These are phyloP conservation scores for Rhinophrynus dorsalis DNA, from an alignment of 2,797 vertebrate species.

Conservation along the genomic window DNA sequence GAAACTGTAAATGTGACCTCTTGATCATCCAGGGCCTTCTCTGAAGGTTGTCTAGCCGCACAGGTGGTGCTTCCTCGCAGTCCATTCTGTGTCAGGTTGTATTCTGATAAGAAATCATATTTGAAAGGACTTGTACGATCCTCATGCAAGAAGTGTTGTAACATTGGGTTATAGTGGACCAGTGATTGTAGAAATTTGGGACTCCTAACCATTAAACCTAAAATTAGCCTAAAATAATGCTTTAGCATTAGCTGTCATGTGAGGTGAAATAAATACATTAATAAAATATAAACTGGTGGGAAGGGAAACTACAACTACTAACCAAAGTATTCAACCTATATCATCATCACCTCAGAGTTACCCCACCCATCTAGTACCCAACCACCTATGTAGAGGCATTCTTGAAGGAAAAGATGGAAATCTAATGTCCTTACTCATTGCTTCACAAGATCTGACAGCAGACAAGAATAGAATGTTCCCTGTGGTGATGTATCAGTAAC, in stretches of 20 bases:
- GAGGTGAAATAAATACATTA: constrained; percentile 52
- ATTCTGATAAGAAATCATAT: constrained; percentile 50
- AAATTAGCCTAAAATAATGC: no score
- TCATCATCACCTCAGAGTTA: no score
- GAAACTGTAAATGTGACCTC: constrained; percentile 64
- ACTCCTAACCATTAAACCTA: constrained; percentile 21
- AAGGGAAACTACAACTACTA: no score
- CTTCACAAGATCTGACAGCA: no score
- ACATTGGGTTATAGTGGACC: constrained; percentile 45
- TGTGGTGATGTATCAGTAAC: no score
- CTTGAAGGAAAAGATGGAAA: no score
- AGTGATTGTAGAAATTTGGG: constrained; percentile 45
- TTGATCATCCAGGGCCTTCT: constrained; percentile 62
- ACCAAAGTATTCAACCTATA: no score
- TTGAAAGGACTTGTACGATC: constrained; percentile 32
- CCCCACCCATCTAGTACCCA: no score
- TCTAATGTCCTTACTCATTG: no score
- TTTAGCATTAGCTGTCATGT: no score
- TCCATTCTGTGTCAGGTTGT: constrained; percentile 50
- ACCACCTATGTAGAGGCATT: no score
- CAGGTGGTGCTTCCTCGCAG: constrained; percentile 33
- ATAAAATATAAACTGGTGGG: neutral
- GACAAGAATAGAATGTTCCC: no score
- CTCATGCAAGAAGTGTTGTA: constrained; percentile 47
- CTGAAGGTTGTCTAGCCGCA: constrained; percentile 54